Base-by-base conservation (phyloP, 2,797 vertebrate genomes). In the Aulostomus chinensis region DNA sequence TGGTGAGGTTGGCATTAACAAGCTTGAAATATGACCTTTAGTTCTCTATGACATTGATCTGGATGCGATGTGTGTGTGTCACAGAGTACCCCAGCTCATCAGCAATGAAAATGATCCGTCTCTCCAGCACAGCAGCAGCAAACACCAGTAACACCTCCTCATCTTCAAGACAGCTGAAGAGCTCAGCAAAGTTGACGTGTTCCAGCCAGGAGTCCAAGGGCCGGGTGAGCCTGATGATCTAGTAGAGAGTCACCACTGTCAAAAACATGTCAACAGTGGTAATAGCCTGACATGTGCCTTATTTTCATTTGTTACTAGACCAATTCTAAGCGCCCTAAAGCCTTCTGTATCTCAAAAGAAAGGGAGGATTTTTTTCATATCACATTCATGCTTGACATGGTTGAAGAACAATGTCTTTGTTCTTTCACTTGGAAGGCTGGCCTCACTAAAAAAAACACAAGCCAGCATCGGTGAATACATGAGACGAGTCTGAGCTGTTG, bases 141-240 rank as follows among this genome's bases (percentile, higher is more conserved):
- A 98, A 98, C 71, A 98, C 93, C 67, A 86, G 69, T 12, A 98
- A 58, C 62, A 98, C 93, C 66, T 95, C 92, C 5, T 87, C 57
- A 5, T 93, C 88, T 0, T 62, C 88, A 76, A 98, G 92, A 43
- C 91, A 90, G 31, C 50, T 16, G 34, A 97, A 90, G 16, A 98
- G 87, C 1, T 81, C 91, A 31, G 85, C 80, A 17, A 98, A 96
- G 80, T 96, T 91, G 46, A 98, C 95, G 0, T 98, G 96, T 38
- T 98, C 96, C 46, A 98, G 81, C 78, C 93, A 94, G 1, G 95
- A 95, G 4, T 98, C 96, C 80, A 94, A 43, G 0, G 96, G 96
- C 7, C 96, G 89, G 0, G 95, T 97, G 63, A 98, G 86, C 10
- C 91, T 85, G 39, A 98, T 96, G 59, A 94, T 94, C 96, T 98